phyloP scores from a whole-genome alignment of 2,113 vertebrate genomes.

The Ornithorhynchus anatinus region DNA sequence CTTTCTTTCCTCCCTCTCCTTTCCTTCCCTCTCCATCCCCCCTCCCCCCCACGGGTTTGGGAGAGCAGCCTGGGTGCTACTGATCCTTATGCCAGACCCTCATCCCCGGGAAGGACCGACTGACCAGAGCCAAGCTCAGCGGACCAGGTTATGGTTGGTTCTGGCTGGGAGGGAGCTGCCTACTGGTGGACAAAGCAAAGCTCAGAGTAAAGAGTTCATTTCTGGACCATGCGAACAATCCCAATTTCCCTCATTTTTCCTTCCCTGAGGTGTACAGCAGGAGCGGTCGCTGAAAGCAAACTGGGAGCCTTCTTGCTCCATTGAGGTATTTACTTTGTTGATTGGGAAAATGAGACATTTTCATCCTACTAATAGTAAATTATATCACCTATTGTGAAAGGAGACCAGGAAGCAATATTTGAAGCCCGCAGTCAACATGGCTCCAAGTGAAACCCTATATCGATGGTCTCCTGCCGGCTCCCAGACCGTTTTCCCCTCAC shows the following conservation, averaged over 20 bases:
- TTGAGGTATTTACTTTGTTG: conserved; percentile 69
- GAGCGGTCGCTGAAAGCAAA: conserved; percentile 69
- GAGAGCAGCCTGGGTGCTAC: conserved; percentile 20
- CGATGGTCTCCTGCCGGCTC: conserved; percentile 59
- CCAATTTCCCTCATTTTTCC: conserved; percentile 63
- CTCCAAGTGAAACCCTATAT: conserved; percentile 72
- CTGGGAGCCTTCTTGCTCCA: conserved; percentile 69
- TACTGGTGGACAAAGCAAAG: conserved; percentile 25
- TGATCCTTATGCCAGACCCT: too few species aligned
- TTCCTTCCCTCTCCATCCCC: accelerated
- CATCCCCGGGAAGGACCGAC: too few species aligned
- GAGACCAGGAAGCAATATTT: conserved; percentile 72
- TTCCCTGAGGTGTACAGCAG: conserved; percentile 56
- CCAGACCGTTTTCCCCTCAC: conserved; percentile 62
- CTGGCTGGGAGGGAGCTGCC: neutral
- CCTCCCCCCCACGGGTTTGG: conserved; percentile 9
- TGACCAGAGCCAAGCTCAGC: too few species aligned
- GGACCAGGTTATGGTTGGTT: neutral
- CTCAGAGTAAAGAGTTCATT: conserved; percentile 30
- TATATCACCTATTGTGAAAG: conserved; percentile 73
- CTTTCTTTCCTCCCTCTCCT: neutral
- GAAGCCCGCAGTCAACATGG: conserved; percentile 76
- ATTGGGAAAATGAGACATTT: conserved; percentile 60
- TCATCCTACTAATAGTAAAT: conserved; percentile 76
- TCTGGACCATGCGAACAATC: conserved; percentile 58